Base-by-base conservation (phyloP, 2,888 invertebrate genomes). In the Papilio gigon region DNA sequence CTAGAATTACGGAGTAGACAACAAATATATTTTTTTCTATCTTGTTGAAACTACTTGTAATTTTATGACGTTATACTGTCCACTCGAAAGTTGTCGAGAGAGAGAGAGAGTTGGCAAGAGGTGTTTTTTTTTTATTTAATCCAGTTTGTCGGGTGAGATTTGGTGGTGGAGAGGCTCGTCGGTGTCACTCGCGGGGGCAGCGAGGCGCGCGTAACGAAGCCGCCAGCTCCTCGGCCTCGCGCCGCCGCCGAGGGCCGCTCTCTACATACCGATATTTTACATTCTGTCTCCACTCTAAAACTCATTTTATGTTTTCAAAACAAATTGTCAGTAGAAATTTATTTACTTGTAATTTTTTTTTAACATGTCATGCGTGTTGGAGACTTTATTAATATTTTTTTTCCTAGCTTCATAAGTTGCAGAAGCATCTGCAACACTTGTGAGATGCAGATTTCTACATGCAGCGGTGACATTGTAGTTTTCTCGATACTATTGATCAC, bases 161-260 rank as follows among this genome's bases (percentile, higher is more conserved):
- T 82, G 84, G 83, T 78, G 78, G 80, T 84, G 79, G 81, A 86
- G 87, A 83, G 87, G 77, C 80, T 82, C 81, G 82, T 78, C 80
- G 86, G 84, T 83, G 86, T 87, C 90, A 86, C 91, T 90, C 87
- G 85, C 80, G 85, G 72, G 83, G 74, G 76, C 90, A 87, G 82
- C 84, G 85, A 82, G 80, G 89, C 91, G 89, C 72, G 76, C 82
- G 80, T 91, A 91, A 91, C 89, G 90, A 91, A 86, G 61, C 62
- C 80, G 82, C 78, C 79, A 77, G 79, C 77, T 79, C 74, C 77
- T 77, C 76, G 74, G 74, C 75, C 71, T 68, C 73, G 74, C 69
- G 74, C 72, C 72, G 71, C 73, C 65, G 73, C 71, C 71, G 71
- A 76, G 77, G 74, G 76, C 70, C 75, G 75, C 75, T 72, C 76